phyloP scores from a whole-genome alignment of 2,113 vertebrate genomes.

The Neotoma lepida region DNA sequence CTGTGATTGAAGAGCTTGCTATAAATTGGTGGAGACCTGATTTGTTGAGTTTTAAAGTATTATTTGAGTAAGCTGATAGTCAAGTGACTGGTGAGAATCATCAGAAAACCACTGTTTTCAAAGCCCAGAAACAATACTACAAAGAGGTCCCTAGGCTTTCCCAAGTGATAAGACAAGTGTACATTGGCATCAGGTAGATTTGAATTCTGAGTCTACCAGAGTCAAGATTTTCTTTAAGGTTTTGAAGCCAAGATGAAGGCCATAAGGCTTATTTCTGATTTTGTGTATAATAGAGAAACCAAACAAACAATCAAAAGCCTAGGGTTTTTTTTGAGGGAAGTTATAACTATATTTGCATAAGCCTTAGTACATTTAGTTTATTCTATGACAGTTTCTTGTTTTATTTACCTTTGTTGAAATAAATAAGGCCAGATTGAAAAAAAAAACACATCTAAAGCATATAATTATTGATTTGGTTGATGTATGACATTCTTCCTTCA shows the following conservation, averaged over 20 bases:
- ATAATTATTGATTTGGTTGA: constrained; percentile 82
- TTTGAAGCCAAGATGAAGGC: neutral
- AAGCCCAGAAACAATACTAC: constrained; percentile 48
- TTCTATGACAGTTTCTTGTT: constrained; percentile 71
- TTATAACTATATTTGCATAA: constrained; percentile 65
- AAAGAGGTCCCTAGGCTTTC: constrained; percentile 56
- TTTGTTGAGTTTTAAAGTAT: constrained; percentile 63
- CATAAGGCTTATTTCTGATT: constrained; percentile 57
- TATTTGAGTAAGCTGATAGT: constrained; percentile 77
- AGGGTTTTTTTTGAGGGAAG: constrained; percentile 37
- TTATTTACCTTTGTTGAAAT: constrained; percentile 79
- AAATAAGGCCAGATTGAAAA: constrained; percentile 75
- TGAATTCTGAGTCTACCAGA: constrained; percentile 49
- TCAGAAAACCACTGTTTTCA: constrained; percentile 54
- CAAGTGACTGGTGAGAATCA: constrained; percentile 54
- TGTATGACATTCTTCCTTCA: constrained; percentile 71
- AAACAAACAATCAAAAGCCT: constrained; percentile 71
- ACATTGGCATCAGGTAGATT: constrained; percentile 37
- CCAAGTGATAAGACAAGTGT: constrained; percentile 20
- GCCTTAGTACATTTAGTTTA: constrained; percentile 29
- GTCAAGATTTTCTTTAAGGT: neutral
- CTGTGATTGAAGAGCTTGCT: constrained; percentile 65
- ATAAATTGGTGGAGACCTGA: constrained; percentile 49
- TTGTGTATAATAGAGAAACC: constrained; percentile 54
- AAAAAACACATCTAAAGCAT: constrained; percentile 70